Evolutionary conservation across 2,888 invertebrate species (phyloP).

Genomic region (Biston betularia): DNA sequence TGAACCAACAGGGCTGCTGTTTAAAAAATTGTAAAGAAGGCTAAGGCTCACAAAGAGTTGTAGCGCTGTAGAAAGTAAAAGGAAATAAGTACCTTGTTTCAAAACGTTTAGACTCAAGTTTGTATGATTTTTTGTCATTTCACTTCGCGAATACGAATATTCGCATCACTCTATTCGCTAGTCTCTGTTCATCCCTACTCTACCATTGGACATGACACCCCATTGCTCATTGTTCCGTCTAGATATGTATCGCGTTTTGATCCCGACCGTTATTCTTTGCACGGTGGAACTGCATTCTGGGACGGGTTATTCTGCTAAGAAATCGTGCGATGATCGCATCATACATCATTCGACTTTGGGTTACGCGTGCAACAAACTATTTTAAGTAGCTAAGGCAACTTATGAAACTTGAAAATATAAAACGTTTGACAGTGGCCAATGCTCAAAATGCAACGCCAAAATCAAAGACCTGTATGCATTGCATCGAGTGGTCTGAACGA

Average conservation of each 20-base stretch:
- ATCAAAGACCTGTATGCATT: neutral
- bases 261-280: slow-evolving; percentile 54
- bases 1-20: too few species aligned
- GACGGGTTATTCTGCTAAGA: slow-evolving; percentile 16
- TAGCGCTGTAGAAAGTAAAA: too few species aligned
- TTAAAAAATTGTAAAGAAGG: too few species aligned
- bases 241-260: slow-evolving; percentile 55
- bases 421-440: too few species aligned
- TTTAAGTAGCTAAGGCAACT: too few species aligned
- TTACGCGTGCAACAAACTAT: neutral
- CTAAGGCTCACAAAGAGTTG: too few species aligned
- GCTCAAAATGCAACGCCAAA: too few species aligned
- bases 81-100: too few species aligned
- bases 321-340: neutral
- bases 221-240: slow-evolving; percentile 56
- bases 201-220: slow-evolving; percentile 53
- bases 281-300: slow-evolving; percentile 48
- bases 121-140: neutral
- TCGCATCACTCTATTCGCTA: neutral
- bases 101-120: too few species aligned
- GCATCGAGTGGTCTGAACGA: too few species aligned
- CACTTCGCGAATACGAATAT: neutral
- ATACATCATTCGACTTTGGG: neutral
- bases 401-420: too few species aligned
- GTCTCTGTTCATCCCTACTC: slow-evolving; percentile 39